Percentiles rank a stretch among this genome's conserved stretches.
These are phyloP conservation scores for Trichopoda pennipes DNA, from an alignment of 2,888 invertebrate species.

Conservation along the genomic window DNA sequence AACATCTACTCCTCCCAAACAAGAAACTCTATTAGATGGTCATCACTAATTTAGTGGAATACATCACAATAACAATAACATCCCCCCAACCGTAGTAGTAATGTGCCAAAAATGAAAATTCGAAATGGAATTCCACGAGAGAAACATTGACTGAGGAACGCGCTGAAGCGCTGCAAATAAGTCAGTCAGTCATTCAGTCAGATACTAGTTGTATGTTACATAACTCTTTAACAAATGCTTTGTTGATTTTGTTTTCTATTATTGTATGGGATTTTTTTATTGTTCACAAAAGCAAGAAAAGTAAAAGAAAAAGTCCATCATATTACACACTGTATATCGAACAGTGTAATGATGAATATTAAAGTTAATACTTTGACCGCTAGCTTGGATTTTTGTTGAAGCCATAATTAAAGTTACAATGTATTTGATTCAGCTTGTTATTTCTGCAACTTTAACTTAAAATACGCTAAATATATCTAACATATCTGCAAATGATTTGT, in stretches of 20 bases:
- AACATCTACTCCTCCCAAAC: slow-evolving; percentile 68
- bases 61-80: slow-evolving; percentile 10
- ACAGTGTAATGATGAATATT: not conserved
- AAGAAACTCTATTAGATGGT: slow-evolving; percentile 67
- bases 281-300: slow-evolving; percentile 11
- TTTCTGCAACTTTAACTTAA: too few species aligned
- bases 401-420: too few species aligned
- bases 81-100: slow-evolving; percentile 13
- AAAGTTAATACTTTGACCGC: too few species aligned
- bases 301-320: slow-evolving; percentile 15
- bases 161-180: slow-evolving; percentile 77
- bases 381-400: too few species aligned
- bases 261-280: slow-evolving; percentile 53
- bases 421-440: too few species aligned
- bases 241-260: slow-evolving; percentile 22
- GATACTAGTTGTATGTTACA: slow-evolving; percentile 65
- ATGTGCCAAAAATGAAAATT: slow-evolving; percentile 67
- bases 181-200: slow-evolving; percentile 65
- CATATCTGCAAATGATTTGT: too few species aligned
- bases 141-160: slow-evolving; percentile 56
- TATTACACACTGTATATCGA: slow-evolving; percentile 3
- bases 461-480: too few species aligned
- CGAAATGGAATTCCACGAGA: slow-evolving; percentile 53
- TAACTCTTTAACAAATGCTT: slow-evolving; percentile 48
- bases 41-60: slow-evolving; percentile 60